Conservation (phyloP, 2,113 vertebrate genomes). For the Corydoras maculifer region DNA sequence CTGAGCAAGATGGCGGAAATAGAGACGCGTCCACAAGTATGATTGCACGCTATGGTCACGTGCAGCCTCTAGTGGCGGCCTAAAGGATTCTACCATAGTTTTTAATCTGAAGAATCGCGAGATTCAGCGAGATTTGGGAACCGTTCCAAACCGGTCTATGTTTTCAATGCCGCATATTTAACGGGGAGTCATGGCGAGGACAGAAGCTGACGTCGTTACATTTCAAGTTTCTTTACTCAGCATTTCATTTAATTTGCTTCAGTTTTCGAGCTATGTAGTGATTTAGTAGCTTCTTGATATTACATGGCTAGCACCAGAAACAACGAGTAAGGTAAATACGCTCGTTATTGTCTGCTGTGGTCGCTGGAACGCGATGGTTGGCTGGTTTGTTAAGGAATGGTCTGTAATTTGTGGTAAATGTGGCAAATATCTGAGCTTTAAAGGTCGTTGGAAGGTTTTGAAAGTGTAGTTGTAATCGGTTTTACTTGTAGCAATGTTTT, state of each 20-base stretch:
- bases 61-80: slow-evolving; percentile 8
- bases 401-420: no score
- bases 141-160: slow-evolving; percentile 1
- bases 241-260: neutral
- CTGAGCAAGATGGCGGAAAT: no score
- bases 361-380: neutral
- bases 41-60: neutral
- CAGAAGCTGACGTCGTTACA: neutral
- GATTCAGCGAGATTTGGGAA: slow-evolving; percentile 3
- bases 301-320: neutral
- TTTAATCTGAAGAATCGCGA: slow-evolving; percentile 20
- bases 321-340: slow-evolving; percentile 26
- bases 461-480: no score
- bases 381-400: neutral
- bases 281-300: neutral
- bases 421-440: no score
- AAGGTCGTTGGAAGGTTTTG: no score
- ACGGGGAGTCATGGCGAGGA: slow-evolving; percentile 37
- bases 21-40: no score
- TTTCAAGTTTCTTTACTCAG: neutral
- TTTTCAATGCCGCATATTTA: slow-evolving; percentile 8
- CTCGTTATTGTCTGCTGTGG: neutral
- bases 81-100: neutral
- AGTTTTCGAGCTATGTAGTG: neutral
- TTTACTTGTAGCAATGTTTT: no score